Base-by-base conservation (phyloP, 2,797 vertebrate genomes). In the Sciurus vulgaris region DNA sequence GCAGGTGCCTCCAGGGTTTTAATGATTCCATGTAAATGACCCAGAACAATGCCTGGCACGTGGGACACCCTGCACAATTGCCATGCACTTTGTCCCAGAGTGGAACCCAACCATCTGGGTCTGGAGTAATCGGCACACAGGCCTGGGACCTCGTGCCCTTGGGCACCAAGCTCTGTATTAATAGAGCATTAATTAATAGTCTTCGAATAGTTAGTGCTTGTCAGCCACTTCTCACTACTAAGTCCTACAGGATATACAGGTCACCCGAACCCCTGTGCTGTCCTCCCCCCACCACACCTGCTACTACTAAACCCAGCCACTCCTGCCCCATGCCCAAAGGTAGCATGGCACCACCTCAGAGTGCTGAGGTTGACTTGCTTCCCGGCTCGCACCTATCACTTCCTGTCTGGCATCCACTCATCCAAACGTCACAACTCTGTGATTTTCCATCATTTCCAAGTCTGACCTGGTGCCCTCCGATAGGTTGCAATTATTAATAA, bases 291-390 rank as follows among this genome's bases (percentile, higher is more conserved):
- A 0, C 38, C 49, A 20, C 1, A 33, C 35, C 69, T 61, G 59
- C 79, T 35, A 63, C 72, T 91, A 5, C 82, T 54, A 78, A 69
- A n/a, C 41, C 56, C 47, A 73, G 77, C 65, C 73, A 73, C 70
- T 38, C 38, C 24, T 4, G 11, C 13, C 12, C 56, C 20, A 4
- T 11, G n/a, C 7, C 1, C 14, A 15, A 67, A 47, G n/a, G 67
- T 47, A 24, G 81, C 38, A 22, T 0, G 6, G 0, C 0, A 7
- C 14, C 5, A 13, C 38, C 70, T 49, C 26, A 1, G 0, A 2
- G 13, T 3, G 22, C 44, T 17, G 59, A 26, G 5, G 11, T 5
- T 20, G 35, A 38, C 54, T 51, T 54, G 38, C 41, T 65, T 70
- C 0, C 1, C 3, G 30, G 79, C 47, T 73, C 22, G 35, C 4